A percentile compares a stretch with the other conserved stretches of the same genome.
phyloP scores from a whole-genome alignment of 2,113 vertebrate genomes.

The Fregata magnificens region DNA sequence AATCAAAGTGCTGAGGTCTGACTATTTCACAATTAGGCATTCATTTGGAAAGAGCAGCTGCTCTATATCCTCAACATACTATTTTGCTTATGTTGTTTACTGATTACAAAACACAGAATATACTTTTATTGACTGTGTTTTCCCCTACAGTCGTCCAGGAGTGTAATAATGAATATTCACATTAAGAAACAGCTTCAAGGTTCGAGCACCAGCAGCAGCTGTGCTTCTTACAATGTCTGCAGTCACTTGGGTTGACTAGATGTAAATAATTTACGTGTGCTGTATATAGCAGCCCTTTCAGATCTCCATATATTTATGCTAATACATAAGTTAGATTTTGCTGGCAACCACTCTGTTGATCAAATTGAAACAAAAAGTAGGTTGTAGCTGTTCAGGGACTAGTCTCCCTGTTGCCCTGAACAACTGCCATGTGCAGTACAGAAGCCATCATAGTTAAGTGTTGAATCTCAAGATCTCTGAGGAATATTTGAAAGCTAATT shows the following conservation, averaged over 20 bases:
- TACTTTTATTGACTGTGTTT: background rate
- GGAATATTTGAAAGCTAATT: constrained; percentile 71
- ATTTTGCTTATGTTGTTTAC: constrained; percentile 8
- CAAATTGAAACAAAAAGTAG: constrained; percentile 51
- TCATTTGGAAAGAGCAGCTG: constrained; percentile 64
- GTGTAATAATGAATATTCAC: constrained; percentile 29
- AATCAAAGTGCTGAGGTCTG: constrained; percentile 5
- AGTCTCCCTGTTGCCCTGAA: constrained; percentile 36
- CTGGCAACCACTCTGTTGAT: constrained; percentile 38
- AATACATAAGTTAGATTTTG: constrained; percentile 40
- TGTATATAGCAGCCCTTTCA: constrained; percentile 50
- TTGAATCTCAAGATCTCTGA: constrained; percentile 20
- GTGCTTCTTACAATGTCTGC: constrained; percentile 50
- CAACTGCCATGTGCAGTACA: constrained; percentile 24
- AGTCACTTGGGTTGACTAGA: constrained; percentile 44
- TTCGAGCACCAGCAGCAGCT: constrained; percentile 57
- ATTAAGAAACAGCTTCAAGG: constrained; percentile 47
- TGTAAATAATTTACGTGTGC: constrained; percentile 68
- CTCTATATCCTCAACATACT: constrained; percentile 18
- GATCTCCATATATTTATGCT: constrained; percentile 42
- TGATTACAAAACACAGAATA: constrained; percentile 24
- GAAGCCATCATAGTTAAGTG: constrained; percentile 12
- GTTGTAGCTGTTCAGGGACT: constrained; percentile 26
- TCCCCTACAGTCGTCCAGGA: constrained; percentile 17
- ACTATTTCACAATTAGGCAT: constrained; percentile 50